phyloP scores from a whole-genome alignment of 2,113 vertebrate genomes.

The Ceyx margarethae region DNA sequence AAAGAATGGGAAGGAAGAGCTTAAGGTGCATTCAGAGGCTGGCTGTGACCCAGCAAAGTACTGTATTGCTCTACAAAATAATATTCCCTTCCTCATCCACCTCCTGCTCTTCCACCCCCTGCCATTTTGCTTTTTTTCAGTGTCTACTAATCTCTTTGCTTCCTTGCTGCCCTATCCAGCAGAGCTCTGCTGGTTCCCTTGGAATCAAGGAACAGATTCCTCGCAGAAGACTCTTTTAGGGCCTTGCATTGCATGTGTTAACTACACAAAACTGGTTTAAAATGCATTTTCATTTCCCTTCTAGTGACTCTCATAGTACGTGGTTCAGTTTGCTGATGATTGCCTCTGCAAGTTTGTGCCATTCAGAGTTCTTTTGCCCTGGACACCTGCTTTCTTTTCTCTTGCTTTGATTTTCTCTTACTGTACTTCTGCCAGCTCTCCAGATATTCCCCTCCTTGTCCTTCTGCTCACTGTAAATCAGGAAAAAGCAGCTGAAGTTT shows the following conservation, averaged over 20 bases:
- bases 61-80: conserved; percentile 22
- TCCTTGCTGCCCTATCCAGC: background rate
- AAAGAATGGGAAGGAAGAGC: conserved; percentile 35
- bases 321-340: background rate
- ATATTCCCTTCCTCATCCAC: background rate
- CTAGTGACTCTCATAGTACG: background rate
- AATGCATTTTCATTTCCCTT: background rate
- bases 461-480: background rate
- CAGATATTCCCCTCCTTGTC: background rate
- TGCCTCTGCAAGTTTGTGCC: background rate
- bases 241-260: background rate
- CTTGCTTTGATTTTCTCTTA: background rate
- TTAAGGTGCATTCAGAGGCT: conserved; percentile 11
- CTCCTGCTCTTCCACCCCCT: background rate
- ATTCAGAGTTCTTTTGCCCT: background rate
- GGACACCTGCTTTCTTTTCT: background rate
- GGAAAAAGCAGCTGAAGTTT: background rate
- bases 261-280: background rate
- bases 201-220: background rate
- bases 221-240: background rate
- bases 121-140: background rate
- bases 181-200: background rate
- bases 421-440: background rate
- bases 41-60: conserved; percentile 14
- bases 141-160: background rate